These are phyloP conservation scores for Cydia amplana DNA, from an alignment of 1,140 invertebrate species.

Conservation along the genomic window DNA sequence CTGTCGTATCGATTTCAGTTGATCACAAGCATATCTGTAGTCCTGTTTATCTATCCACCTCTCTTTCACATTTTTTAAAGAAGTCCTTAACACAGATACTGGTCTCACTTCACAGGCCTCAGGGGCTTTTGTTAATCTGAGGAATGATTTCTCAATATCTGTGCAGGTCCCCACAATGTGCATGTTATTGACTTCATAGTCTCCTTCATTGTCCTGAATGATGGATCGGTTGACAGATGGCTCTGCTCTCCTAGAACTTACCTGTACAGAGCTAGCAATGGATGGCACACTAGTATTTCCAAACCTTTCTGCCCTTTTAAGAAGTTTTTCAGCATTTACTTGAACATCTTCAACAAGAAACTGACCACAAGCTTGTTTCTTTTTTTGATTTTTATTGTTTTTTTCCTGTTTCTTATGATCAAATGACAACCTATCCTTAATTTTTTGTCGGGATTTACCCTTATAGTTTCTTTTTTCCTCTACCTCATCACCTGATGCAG, in stretches of 20 bases:
- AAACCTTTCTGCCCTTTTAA: slow-evolving; percentile 94
- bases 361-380: slow-evolving; percentile 84
- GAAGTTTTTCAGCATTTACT: slow-evolving; percentile 86
- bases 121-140: slow-evolving; percentile 97
- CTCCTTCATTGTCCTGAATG: slow-evolving; percentile 81
- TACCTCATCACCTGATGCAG: slow-evolving; percentile 70
- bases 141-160: slow-evolving; percentile 96
- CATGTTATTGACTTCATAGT: slow-evolving; percentile 90
- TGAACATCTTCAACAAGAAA: slow-evolving; percentile 83
- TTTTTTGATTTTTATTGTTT: slow-evolving; percentile 78
- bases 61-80: slow-evolving; percentile 93
- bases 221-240: slow-evolving; percentile 71
- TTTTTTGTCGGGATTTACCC: slow-evolving; percentile 71
- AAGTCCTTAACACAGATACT: slow-evolving; percentile 89
- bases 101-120: slow-evolving; percentile 95
- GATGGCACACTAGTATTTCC: slow-evolving; percentile 61
- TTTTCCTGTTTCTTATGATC: slow-evolving; percentile 74
- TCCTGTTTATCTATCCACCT: slow-evolving; percentile 94
- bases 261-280: slow-evolving; percentile 71
- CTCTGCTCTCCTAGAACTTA: slow-evolving; percentile 59
- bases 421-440: slow-evolving; percentile 72
- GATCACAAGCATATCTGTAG: slow-evolving; percentile 98
- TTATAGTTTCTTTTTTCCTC: slow-evolving; percentile 65
- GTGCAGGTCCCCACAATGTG: slow-evolving; percentile 96
- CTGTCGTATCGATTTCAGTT: slow-evolving; percentile 98